phyloP scores from a whole-genome alignment of 2,888 invertebrate species.

The Criorhina ranunculi region DNA sequence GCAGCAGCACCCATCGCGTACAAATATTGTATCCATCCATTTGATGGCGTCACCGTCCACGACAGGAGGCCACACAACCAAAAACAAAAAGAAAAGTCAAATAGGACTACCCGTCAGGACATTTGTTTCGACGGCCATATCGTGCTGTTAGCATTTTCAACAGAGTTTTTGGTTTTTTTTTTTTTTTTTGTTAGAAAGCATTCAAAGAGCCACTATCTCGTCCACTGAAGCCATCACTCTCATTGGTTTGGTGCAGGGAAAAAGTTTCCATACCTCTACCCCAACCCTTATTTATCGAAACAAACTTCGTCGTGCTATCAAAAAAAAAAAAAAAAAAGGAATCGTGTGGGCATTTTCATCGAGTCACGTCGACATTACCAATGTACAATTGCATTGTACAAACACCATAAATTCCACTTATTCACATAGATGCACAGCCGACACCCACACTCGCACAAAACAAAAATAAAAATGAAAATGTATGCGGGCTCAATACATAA shows the following conservation, averaged over 20 bases:
- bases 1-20: slow-evolving; percentile 19
- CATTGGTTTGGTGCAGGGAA: slow-evolving; percentile 21
- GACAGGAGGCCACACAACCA: slow-evolving; percentile 26
- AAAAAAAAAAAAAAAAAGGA: slow-evolving; percentile 24
- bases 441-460: slow-evolving; percentile 8
- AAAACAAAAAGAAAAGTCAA: slow-evolving; percentile 9
- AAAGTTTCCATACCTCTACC: background rate
- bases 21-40: slow-evolving; percentile 40
- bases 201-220: slow-evolving; percentile 60
- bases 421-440: slow-evolving; percentile 49
- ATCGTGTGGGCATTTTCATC: slow-evolving; percentile 67
- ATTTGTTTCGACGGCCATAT: slow-evolving; percentile 68
- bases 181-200: slow-evolving; percentile 39
- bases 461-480: slow-evolving; percentile 51
- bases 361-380: slow-evolving; percentile 65
- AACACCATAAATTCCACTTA: slow-evolving; percentile 74
- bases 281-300: background rate
- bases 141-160: slow-evolving; percentile 46
- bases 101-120: slow-evolving; percentile 54
- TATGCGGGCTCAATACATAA: slow-evolving; percentile 53
- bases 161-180: too few relatives aligned
- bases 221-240: slow-evolving; percentile 66
- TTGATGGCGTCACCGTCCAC: slow-evolving; percentile 47
- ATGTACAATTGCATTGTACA: slow-evolving; percentile 67
- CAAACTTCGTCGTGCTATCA: slow-evolving; percentile 30